Percentiles rank a stretch among this genome's conserved stretches.
Conservation (phyloP, 2,888 invertebrate species). For the Beris morrisii region DNA sequence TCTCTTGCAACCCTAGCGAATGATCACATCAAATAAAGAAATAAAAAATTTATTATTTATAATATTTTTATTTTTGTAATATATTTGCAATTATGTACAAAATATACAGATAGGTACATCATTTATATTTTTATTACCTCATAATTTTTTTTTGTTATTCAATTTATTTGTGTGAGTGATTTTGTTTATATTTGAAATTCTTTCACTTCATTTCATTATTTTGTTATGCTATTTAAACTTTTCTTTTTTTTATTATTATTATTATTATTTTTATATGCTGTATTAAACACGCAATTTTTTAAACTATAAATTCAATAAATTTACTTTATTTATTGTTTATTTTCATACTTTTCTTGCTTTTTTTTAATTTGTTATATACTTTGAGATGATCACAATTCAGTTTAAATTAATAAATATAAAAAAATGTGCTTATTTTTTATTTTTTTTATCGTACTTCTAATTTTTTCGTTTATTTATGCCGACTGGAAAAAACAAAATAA, state of each 20-base stretch:
- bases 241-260: constrained; percentile 18
- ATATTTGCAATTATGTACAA: constrained; percentile 55
- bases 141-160: constrained; percentile 15
- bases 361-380: constrained; percentile 57
- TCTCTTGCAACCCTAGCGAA: too few species aligned
- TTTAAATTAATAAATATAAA: too few species aligned
- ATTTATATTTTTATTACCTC: constrained; percentile 45
- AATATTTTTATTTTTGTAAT: constrained; percentile 29
- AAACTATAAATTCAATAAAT: background rate
- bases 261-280: constrained; percentile 7
- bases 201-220: constrained; percentile 54
- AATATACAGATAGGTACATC: constrained; percentile 55
- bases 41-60: constrained; percentile 8
- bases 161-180: background rate
- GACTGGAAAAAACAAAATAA: too few species aligned
- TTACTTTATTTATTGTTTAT: background rate
- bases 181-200: too few species aligned
- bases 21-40: background rate
- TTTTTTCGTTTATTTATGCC: too few species aligned
- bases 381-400: constrained; percentile 1
- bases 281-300: too few species aligned
- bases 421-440: too few species aligned
- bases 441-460: too few species aligned
- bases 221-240: constrained; percentile 52
- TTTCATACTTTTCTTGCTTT: constrained; percentile 45